A percentile compares a stretch with the other conserved stretches of the same genome.
These are phyloP conservation scores for Gonioctena quinquepunctata DNA, from an alignment of 1,140 invertebrate genomes.

Conservation along the genomic window DNA sequence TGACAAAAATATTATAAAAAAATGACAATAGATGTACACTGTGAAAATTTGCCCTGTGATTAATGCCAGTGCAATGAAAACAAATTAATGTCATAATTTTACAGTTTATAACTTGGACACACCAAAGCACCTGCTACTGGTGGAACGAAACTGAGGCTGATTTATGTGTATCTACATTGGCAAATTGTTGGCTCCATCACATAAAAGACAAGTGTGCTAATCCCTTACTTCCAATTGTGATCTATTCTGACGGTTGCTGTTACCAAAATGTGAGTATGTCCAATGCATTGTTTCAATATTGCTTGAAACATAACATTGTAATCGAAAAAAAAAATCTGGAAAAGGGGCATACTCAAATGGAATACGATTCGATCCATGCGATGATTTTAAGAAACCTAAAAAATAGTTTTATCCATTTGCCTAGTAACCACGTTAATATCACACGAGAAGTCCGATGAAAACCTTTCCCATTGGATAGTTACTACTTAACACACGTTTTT, in stretches of 20 bases:
- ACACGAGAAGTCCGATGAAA: constrained; percentile 6
- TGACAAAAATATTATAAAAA: too few relatives aligned
- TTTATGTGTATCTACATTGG: constrained; percentile 52
- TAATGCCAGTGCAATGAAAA: too few relatives aligned
- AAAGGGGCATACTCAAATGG: constrained; percentile 56
- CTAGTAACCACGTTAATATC: constrained; percentile 33
- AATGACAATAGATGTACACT: too few relatives aligned
- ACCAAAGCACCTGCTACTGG: too few relatives aligned
- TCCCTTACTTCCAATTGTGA: neutral
- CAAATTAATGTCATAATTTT: too few relatives aligned
- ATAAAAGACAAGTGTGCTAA: constrained; percentile 8
- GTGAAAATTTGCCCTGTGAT: too few relatives aligned
- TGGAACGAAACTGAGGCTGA: constrained; percentile 44
- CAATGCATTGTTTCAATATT: constrained; percentile 48
- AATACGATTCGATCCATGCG: constrained; percentile 52
- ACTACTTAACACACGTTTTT: too few relatives aligned
- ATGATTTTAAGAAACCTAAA: constrained; percentile 28
- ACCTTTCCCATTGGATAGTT: too few relatives aligned
- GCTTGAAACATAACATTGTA: constrained; percentile 34
- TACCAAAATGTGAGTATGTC: constrained; percentile 47
- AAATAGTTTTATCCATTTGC: constrained; percentile 30
- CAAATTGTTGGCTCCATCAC: constrained; percentile 27
- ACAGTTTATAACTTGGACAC: too few relatives aligned
- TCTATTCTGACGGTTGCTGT: constrained; percentile 6
- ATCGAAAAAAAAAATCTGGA: constrained; percentile 55